These are phyloP conservation scores for Sacculina carcini DNA, from an alignment of 2,888 invertebrate genomes.

Conservation along the genomic window DNA sequence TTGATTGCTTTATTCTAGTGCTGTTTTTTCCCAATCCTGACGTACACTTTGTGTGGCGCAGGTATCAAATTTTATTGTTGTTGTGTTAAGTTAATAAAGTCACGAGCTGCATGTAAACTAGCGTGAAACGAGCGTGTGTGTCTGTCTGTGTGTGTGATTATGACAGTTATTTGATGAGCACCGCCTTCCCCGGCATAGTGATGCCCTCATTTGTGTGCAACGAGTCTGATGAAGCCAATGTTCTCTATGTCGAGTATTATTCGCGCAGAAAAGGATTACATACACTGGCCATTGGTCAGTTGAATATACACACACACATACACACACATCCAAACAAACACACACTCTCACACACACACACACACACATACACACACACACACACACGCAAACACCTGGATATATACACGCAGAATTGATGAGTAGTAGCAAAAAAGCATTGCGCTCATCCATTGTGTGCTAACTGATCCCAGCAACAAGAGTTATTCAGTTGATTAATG, in stretches of 20 bases:
- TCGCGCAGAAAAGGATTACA: conserved; percentile 2
- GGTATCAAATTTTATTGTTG: too few species aligned
- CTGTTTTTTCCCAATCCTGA: too few species aligned
- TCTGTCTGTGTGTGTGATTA: background rate
- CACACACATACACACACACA: background rate
- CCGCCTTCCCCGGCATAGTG: conserved; percentile 3
- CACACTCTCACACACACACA: background rate
- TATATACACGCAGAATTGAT: too few species aligned
- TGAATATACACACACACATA: background rate
- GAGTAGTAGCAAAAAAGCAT: too few species aligned
- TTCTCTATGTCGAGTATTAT: conserved; percentile 1
- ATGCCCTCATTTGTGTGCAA: conserved; percentile 1
- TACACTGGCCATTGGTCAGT: conserved; percentile 1
- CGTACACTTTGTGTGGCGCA: too few species aligned
- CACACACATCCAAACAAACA: background rate
- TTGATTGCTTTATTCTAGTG: too few species aligned
- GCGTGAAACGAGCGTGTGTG: conserved; percentile 1
- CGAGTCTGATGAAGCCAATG: background rate
- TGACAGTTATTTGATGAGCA: conserved; percentile 3
- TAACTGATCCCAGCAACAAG: too few species aligned
- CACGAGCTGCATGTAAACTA: conserved; percentile 3
- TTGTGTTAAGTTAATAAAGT: too few species aligned
- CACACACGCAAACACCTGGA: background rate
- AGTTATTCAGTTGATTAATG: too few species aligned
- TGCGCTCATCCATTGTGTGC: too few species aligned